Percentiles rank a stretch among this genome's conserved stretches.
Conservation (phyloP, 2,888 invertebrate species). For the Encarsia formosa region DNA sequence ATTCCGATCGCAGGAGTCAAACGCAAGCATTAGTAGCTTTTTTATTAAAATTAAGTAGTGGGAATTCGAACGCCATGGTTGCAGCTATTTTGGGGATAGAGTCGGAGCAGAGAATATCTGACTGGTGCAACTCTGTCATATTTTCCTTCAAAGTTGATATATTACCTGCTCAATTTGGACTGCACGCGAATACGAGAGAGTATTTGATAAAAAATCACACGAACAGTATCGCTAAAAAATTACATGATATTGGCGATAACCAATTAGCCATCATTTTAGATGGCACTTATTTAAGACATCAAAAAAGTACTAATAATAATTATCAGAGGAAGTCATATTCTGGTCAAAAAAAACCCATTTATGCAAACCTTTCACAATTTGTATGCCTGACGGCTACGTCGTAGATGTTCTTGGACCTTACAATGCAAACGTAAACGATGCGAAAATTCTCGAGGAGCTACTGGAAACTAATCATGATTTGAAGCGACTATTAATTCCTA, state of each 20-base stretch:
- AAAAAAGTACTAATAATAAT: constrained; percentile 23
- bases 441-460: not conserved
- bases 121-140: not conserved
- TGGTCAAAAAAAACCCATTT: constrained; percentile 17
- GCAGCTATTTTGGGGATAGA: not conserved
- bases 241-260: constrained; percentile 8
- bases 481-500: no score
- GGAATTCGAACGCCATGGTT: no score
- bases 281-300: constrained; percentile 22
- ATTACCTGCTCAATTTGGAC: constrained; percentile 14
- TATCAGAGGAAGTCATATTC: no score
- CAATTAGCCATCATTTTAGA: constrained; percentile 17
- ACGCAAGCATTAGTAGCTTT: not conserved
- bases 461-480: not conserved
- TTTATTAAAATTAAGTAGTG: not conserved
- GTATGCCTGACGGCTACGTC: constrained; percentile 16
- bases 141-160: no score
- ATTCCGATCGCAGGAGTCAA: not conserved
- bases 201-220: constrained; percentile 15
- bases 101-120: no score
- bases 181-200: constrained; percentile 14
- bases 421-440: constrained; percentile 20
- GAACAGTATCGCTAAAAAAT: constrained; percentile 8
- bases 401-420: constrained; percentile 20
- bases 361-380: constrained; percentile 22